These are phyloP conservation scores for Elgaria multicarinata DNA, from an alignment of 2,113 vertebrate genomes.

Conservation along the genomic window DNA sequence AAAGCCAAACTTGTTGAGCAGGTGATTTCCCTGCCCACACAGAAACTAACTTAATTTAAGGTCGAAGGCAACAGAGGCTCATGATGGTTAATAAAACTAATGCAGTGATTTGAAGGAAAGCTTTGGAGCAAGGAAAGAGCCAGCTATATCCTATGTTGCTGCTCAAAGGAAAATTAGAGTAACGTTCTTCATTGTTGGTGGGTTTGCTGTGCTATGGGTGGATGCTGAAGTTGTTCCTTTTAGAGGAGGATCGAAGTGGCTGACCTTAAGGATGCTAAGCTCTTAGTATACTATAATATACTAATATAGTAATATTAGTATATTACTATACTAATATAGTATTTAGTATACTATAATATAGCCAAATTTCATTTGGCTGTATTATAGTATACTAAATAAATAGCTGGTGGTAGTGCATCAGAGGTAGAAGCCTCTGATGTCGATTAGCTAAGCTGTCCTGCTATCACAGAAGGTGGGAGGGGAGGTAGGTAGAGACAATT, in stretches of 20 bases:
- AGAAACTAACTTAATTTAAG: conserved; percentile 54
- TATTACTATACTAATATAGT: no score
- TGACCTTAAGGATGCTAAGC: background rate
- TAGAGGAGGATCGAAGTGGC: background rate
- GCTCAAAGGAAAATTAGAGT: background rate
- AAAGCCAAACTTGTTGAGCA: conserved; percentile 52
- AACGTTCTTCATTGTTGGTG: background rate
- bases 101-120: conserved; percentile 46
- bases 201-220: background rate
- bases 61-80: conserved; percentile 29
- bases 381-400: background rate
- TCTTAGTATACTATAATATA: no score
- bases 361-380: background rate
- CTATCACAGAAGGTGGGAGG: no score
- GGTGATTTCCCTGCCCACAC: conserved; percentile 17
- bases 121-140: conserved; percentile 25
- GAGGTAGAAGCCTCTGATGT: background rate
- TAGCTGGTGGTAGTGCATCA: background rate
- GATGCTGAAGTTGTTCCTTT: background rate
- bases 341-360: no score
- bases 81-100: conserved; percentile 59
- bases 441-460: background rate
- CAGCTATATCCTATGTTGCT: background rate
- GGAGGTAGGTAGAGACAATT: background rate
- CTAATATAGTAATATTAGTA: no score